phyloP scores from a whole-genome alignment of 1,140 invertebrate genomes.

The Ips nitidus region DNA sequence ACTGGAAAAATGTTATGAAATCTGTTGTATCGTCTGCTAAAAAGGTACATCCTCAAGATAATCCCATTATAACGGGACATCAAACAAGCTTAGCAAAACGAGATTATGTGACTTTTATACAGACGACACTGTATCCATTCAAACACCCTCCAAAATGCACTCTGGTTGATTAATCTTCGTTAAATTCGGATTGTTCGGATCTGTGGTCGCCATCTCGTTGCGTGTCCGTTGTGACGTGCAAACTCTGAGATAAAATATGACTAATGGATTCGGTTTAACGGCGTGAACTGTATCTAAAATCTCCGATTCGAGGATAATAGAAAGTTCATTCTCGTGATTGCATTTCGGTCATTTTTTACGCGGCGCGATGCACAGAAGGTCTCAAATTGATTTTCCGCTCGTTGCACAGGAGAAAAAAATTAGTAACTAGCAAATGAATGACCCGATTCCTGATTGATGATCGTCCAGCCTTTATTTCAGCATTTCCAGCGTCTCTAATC shows the following conservation, averaged over 20 bases:
- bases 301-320: slow-evolving; percentile 2
- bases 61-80: no score
- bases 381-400: slow-evolving; percentile 1
- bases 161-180: slow-evolving; percentile 25
- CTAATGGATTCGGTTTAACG: slow-evolving; percentile 29
- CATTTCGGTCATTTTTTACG: slow-evolving; percentile 1
- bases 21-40: no score
- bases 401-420: neutral
- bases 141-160: neutral
- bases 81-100: no score
- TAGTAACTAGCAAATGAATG: no score
- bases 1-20: no score
- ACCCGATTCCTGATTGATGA: no score
- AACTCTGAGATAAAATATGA: slow-evolving; percentile 30
- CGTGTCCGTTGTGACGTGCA: slow-evolving; percentile 23
- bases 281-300: slow-evolving; percentile 22
- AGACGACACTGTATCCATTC: no score
- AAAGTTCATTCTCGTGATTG: slow-evolving; percentile 5
- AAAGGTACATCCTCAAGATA: no score
- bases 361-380: neutral
- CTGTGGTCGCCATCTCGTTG: slow-evolving; percentile 14
- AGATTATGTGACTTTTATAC: no score
- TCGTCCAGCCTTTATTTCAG: no score
- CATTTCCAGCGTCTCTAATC: no score
- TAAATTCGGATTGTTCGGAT: slow-evolving; percentile 29